Conservation (phyloP, 2,888 invertebrate species). For the Rhaphigaster nebulosa region DNA sequence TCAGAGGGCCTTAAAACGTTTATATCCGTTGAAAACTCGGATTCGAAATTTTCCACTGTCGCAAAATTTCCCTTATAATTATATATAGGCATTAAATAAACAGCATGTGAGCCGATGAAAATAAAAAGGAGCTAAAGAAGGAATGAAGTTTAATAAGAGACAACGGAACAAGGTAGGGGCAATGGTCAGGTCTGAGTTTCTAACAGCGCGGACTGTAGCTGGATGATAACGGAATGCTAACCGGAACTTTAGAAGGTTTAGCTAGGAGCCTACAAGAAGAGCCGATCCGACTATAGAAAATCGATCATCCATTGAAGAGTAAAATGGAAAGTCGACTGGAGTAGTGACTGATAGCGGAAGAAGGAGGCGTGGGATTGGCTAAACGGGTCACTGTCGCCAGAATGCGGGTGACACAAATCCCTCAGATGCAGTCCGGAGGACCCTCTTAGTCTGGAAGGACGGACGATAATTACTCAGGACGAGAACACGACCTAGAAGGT, state of each 20-base stretch:
- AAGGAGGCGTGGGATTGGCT: constrained; percentile 33
- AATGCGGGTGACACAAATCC: constrained; percentile 20
- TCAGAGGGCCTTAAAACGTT: too few relatives aligned
- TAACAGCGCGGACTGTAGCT: background rate
- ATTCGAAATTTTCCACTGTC: too few relatives aligned
- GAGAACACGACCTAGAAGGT: background rate
- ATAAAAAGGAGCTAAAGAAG: too few relatives aligned
- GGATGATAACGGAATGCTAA: background rate
- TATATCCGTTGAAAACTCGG: too few relatives aligned
- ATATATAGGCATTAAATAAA: too few relatives aligned
- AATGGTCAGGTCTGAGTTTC: background rate
- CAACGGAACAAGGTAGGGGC: background rate
- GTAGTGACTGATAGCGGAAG: background rate
- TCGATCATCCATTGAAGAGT: constrained; percentile 43
- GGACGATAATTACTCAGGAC: background rate
- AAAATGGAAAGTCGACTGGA: constrained; percentile 14
- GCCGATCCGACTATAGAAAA: constrained; percentile 16
- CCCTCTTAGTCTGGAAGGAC: background rate
- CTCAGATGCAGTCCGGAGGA: background rate
- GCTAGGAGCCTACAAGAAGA: background rate
- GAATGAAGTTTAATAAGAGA: background rate
- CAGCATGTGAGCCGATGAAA: too few relatives aligned
- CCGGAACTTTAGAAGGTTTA: background rate
- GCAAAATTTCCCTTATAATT: too few relatives aligned
- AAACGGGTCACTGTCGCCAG: constrained; percentile 37